Base-by-base conservation (phyloP, 2,113 vertebrate genomes). In the Neopipo cinnamomea region DNA sequence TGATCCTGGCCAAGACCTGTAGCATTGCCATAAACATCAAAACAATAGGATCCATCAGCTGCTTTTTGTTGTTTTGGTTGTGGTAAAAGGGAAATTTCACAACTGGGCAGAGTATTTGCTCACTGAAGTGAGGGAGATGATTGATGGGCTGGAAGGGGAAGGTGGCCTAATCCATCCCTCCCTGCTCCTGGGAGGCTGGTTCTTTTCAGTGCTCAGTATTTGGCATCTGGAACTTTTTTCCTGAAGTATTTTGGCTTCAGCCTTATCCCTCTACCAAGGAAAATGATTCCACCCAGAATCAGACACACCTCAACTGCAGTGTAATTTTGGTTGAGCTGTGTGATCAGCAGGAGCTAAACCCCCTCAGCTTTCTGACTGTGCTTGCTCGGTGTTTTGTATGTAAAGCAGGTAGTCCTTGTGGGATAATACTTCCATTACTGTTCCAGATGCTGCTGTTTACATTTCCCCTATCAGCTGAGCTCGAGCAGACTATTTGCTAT, bases 391-490 rank as follows among this genome's bases (percentile, higher is more conserved):
- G 56, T 20, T 89, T 83, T n/a, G 37, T 42, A 28, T 75, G 82
- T 74, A 56, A 66, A 91, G 7, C 81, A 83, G 81, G 76, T 55
- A 78, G 10, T 33, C 76, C 89, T 75, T 61, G 30, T 71, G 76
- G 72, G 56, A 41, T 71, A 47, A 33, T 21, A 22, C 37, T 58
- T 55, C 33, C 25, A 58, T 53, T 85, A 37, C 46, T 35, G 50
- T 78, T 86, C 85, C 85, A 79, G 72, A 22, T 83, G 61, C 76
- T 2, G 23, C 62, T 78, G 4, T 66, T 27, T 25, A 6, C 19
- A 3, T 58, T 85, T 91, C 72, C 61, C 72, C 56, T 50, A 33
- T 83, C 85, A 78, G 80, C 85, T 91, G 71, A 74, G 71, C 85
- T 55, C 1, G 3, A 65, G 41, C 71, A 78, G 71, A 12, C 55